These are phyloP conservation scores for Caenorhabditis afra DNA, from an alignment of 2,888 invertebrate species.

Conservation along the genomic window DNA sequence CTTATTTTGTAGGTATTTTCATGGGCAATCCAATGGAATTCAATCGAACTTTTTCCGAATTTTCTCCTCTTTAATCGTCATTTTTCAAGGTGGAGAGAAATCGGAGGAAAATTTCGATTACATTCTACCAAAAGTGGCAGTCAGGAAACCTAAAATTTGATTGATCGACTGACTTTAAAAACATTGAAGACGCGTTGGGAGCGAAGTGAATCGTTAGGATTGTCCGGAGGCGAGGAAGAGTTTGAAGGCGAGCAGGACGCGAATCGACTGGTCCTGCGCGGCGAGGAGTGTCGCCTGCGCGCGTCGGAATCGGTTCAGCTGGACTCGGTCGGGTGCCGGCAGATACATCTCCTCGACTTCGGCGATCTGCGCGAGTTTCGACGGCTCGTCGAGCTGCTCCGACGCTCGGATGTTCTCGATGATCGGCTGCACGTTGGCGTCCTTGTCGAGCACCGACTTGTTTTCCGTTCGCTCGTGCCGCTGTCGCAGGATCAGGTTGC, in stretches of 20 bases:
- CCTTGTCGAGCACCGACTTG: slow-evolving; percentile 81
- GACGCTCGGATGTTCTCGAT: slow-evolving; percentile 70
- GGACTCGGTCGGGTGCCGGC: slow-evolving; percentile 65
- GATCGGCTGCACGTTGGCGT: slow-evolving; percentile 81
- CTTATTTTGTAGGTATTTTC: too few relatives aligned
- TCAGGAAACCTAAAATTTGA: too few relatives aligned
- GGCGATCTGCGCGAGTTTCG: slow-evolving; percentile 61
- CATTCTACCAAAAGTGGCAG: too few relatives aligned
- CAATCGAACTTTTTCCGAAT: too few relatives aligned
- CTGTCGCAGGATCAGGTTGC: slow-evolving; percentile 81
- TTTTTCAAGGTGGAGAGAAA: too few relatives aligned
- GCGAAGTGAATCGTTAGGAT: too few relatives aligned
- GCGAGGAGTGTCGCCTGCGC: slow-evolving; percentile 61
- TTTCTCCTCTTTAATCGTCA: too few relatives aligned
- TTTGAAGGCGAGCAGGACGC: slow-evolving; percentile 67
- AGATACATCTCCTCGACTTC: slow-evolving; percentile 76
- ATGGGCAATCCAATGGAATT: too few relatives aligned
- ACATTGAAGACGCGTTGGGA: too few relatives aligned
- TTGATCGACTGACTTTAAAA: too few relatives aligned
- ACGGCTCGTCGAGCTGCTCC: slow-evolving; percentile 68
- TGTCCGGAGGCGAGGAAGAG: slow-evolving; percentile 54
- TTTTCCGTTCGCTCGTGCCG: slow-evolving; percentile 80
- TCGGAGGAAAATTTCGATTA: too few relatives aligned
- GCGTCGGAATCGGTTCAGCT: slow-evolving; percentile 57
- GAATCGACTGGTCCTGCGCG: slow-evolving; percentile 67